Evolutionary conservation across 2,113 vertebrate species (phyloP), one percentile per base, ranked within the genome.

Genomic region (Eudyptes chrysolophus): DNA sequence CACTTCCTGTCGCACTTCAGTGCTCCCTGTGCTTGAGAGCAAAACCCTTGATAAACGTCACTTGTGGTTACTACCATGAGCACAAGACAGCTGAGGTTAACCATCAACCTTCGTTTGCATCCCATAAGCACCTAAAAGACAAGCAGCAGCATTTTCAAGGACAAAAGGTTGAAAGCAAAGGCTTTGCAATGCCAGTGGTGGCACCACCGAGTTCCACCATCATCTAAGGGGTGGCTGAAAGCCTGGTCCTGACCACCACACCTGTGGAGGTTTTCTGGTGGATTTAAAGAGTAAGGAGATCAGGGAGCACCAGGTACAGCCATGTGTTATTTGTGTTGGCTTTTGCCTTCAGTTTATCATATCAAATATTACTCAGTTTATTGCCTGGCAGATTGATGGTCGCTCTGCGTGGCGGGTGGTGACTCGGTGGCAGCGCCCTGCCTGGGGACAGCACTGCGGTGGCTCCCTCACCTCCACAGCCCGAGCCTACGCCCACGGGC

Each of bases 401-500:
- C 0, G 1, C 17, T 55, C 69, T 70, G 66, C 0, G 0, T 10
- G 14, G 36, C 1, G 3, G 29, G n/a, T 55, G 54, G 36, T 87
- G 84, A 79, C 62, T 92, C 24, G 8, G 1, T 7, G 38, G 60
- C 58, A 91, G 40, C 0, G 1, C 34, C 58, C n/a, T 81, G 54
- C 34, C 30, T 3, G 6, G 18, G 20, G 34, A 20, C 34, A 79
- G 49, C 2, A 5, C 44, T 3, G 0, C 0, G 2, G 52, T 1
- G 2, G 25, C 19, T 87, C 16, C 16, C 13, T 16, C 46, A 20
- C 13, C 44, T 71, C 25, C 25, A 44, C 58, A 72, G n/a, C 22
- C 48, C 3, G 6, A 87, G 38, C 9, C 32, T 25, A 26, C 4
- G 1, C 14, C 16, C 27, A 24, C 0, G 0, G 38, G 17, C n/a